A percentile compares a stretch with the other conserved stretches of the same genome.
Conservation (phyloP, 2,113 vertebrate species). For the Lepisosteus osseus region DNA sequence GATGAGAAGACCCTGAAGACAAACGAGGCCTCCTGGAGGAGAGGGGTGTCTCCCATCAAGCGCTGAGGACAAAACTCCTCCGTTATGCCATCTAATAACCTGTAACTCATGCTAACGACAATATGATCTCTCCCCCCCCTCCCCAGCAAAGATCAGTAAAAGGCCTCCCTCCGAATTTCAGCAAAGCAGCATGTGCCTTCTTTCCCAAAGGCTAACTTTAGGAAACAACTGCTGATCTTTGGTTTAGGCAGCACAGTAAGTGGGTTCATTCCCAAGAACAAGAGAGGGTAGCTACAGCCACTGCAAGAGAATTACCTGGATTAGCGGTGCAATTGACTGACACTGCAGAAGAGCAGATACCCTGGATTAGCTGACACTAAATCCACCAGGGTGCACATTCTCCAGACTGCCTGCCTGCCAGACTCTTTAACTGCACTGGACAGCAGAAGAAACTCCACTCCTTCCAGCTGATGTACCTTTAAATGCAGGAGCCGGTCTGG, state of each 20-base stretch:
- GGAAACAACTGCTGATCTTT: not conserved
- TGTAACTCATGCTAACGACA: too few species aligned
- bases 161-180: too few species aligned
- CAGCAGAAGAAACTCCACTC: not conserved
- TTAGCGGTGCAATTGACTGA: not conserved
- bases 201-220: too few species aligned
- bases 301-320: constrained; percentile 11
- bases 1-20: too few species aligned
- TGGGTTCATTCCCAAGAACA: not conserved
- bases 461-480: not conserved
- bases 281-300: not conserved
- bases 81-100: too few species aligned
- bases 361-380: not conserved
- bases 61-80: too few species aligned
- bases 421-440: not conserved
- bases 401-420: not conserved
- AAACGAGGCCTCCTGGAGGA: too few species aligned
- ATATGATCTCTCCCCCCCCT: too few species aligned
- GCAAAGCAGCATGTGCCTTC: too few species aligned
- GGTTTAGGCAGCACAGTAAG: not conserved
- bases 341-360: not conserved
- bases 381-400: not conserved
- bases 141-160: too few species aligned
- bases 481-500: not conserved
- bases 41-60: too few species aligned